Evolutionary conservation across 1,140 invertebrate species (phyloP), one percentile per base, ranked within the genome.

Genomic region (Calliopsis andreniformis): DNA sequence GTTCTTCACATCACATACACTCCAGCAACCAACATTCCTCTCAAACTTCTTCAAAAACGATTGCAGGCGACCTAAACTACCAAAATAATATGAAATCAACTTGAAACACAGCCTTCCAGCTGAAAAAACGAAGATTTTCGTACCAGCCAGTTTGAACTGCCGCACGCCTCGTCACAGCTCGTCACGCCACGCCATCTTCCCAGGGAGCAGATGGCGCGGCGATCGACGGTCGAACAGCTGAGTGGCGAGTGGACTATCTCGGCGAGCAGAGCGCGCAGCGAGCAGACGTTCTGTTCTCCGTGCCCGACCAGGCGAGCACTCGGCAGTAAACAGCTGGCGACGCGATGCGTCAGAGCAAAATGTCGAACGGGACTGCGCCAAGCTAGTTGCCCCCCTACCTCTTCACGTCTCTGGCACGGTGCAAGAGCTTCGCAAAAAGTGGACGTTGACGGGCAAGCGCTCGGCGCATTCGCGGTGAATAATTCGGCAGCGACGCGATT

Each of bases 321-420:
- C 75, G 80, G 78, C 87, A 88, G 88, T 90, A 87, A 90, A 91
- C 90, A 90, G 90, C 90, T 91, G 89, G 89, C 88, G 83, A 86
- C 86, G 87, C 86, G 82, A 78, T 83, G 87, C 83, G 88, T 89
- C 87, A 86, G 87, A 84, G 64, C 67, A 78, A 86, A 72, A 88
- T 86, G 86, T 86, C 72, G 76, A 86, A 81, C 84, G 79, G 76
- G 71, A 75, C 55, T 43, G 83, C 32, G 79, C 56, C 75, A 69
- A 88, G 82, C 82, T 87, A 83, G 85, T 87, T 82, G 82, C 76
- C 68, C 66, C 45, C 43, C 69, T 71, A 45, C 70, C 39, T 25
- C 35, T 61, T 35, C 14, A 32, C 39, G 42, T 75, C 68, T 61
- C 28, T 39, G 68, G 28, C 53, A 61, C 58, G 56, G 56, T 73